Evolutionary conservation across 2,888 invertebrate genomes (phyloP), one percentile per base, ranked within the genome.

Genomic region (Galerucella calmariensis): DNA sequence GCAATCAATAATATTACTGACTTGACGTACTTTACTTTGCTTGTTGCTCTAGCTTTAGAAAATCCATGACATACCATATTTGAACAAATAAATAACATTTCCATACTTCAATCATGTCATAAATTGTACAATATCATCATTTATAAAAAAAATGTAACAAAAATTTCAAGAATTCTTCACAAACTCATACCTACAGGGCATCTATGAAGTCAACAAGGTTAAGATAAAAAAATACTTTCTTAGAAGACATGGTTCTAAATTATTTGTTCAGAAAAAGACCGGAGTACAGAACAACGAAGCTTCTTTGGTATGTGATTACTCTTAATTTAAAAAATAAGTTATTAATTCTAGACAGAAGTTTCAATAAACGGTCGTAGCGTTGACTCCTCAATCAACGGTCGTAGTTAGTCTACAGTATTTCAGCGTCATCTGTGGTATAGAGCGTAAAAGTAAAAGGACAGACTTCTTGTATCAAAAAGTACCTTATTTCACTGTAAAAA

Each of bases 271-370:
- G 35, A 10, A 63, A 11, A 56, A 65, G 11, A 48, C 62, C 71
- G 44, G 53, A 58, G 9, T 71, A 65, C 44, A 63, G 59, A n/a
- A 35, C 71, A 44, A 53, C 44, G 27, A 71, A 71, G 44, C 20
- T 71, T 10, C 63, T 71, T 44, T 58, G 71, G 71, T 71, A 65
- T 6, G 65, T 69, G 4, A 44, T n/a, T 41, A 16, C 48, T 20
- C 24, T n/a, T 51, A 20, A 12, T 41, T 68, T 78, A 76, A 48
- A 35, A 35, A 35, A 35, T 35, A 35, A 35, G 35, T 35, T 5
- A 6, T 35, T 41, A 41, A 41, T 41, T 41, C 8, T 41, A 41
- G 35, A 41, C 35, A 41, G 9, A 41, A 41, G 35, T 41, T 41
- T 41, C 35, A 41, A 41, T 41, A 41, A 41, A 41, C 8, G 35